Base-by-base conservation (phyloP, 2,113 vertebrate genomes). In the Dromaius novaehollandiae region DNA sequence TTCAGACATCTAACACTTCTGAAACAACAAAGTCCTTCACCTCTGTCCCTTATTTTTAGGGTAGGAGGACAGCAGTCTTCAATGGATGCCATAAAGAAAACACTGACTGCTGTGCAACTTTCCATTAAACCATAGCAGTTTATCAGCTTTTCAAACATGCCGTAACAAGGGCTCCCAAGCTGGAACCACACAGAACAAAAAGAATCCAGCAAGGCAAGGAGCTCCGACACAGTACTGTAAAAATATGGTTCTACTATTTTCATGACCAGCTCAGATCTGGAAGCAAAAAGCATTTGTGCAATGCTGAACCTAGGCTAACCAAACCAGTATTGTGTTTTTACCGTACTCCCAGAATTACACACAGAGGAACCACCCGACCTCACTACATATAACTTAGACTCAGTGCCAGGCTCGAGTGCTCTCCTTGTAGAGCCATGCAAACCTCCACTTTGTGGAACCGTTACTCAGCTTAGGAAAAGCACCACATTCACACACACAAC, bases 211-310 rank as follows among this genome's bases (percentile, higher is more conserved):
- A 87, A 82, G 21, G 44, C 36, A 86, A 79, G 6, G 14, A 73
- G 32, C 19, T 69, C 69, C 30, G 7, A 69, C 6, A 76, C 1
- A 8, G 13, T 21, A 86, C 46, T 0, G 0, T 53, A 55, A 83
- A 89, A 91, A 69, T 2, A 77, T 24, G 58, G 1, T 34, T 34
- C 30, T 44, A 7, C 15, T 42, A 8, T 12, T 77, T 53, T 50
- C 40, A 66, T 51, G 25, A 58, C 1, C 2, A 90, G 22, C 18
- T 86, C 48, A 71, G 58, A 71, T 28, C 10, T n/a, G 14, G 44
- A 26, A 91, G 21, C 30, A 84, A 53, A 22, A 73, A 66, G 8
- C 3, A 3, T 32, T 40, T 63, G 24, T n/a, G 50, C 53, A 77
- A 70, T 40, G 30, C 44, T 28, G 3, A 94, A 66, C 46, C 18